These are phyloP conservation scores for Furcifer pardalis DNA, from an alignment of 2,797 vertebrate genomes.

Conservation along the genomic window DNA sequence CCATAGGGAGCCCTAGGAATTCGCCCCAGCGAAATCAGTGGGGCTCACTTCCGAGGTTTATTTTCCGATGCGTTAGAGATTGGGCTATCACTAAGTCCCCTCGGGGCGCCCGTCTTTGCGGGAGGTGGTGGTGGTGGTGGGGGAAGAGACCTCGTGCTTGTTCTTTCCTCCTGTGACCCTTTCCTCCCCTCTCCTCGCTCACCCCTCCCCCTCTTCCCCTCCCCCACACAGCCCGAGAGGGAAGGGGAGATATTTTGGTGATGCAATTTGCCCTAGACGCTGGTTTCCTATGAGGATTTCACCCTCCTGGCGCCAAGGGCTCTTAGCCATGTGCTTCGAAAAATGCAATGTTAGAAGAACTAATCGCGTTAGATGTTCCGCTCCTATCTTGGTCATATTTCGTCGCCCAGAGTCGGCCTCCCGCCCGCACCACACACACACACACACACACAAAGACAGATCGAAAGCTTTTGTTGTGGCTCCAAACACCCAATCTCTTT, in stretches of 20 bases:
- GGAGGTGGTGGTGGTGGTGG: too few species aligned
- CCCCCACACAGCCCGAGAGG: conserved; percentile 37
- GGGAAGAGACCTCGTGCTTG: background rate
- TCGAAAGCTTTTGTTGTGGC: background rate
- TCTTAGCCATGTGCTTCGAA: conserved; percentile 79
- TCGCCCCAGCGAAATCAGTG: background rate
- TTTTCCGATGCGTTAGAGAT: too few species aligned
- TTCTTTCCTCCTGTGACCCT: conserved; percentile 32
- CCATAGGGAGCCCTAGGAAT: background rate
- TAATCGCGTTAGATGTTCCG: conserved; percentile 77
- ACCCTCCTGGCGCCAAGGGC: conserved; percentile 77
- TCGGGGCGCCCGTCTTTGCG: background rate
- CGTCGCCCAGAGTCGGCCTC: conserved; percentile 47
- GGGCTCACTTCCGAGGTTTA: too few species aligned
- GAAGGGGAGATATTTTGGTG: conserved; percentile 64
- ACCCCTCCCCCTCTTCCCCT: background rate
- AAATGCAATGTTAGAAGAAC: conserved; percentile 76
- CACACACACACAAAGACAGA: background rate
- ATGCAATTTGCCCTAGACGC: conserved; percentile 70
- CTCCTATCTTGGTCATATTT: conserved; percentile 69
- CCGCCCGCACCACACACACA: background rate
- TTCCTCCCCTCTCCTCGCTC: conserved; percentile 43
- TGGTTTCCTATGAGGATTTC: conserved; percentile 70
- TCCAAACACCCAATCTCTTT: conserved; percentile 16
- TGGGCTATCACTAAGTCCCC: background rate